Evolutionary conservation across 2,113 vertebrate species (phyloP).

Genomic region (Macrotis lagotis): DNA sequence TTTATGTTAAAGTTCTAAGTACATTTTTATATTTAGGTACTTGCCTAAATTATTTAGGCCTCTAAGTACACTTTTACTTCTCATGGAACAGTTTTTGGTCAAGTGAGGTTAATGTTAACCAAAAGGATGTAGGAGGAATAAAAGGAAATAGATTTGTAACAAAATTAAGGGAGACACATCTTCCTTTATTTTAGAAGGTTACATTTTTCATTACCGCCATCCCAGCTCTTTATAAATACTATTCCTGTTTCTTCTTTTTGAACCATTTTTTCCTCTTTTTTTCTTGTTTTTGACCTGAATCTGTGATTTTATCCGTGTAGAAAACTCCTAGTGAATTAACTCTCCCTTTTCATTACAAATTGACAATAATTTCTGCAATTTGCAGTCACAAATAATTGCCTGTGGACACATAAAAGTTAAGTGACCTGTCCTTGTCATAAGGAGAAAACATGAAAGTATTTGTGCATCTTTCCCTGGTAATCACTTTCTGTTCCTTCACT

Average conservation of each 20-base stretch:
- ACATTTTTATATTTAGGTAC: background rate
- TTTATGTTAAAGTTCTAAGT: too few species aligned
- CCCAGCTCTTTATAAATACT: background rate
- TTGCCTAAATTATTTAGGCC: background rate
- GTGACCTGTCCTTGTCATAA: background rate
- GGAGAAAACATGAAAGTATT: background rate
- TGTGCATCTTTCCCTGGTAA: background rate
- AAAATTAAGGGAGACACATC: background rate
- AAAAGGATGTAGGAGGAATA: background rate
- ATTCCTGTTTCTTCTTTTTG: background rate
- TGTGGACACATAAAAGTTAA: background rate
- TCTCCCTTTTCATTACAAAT: too few species aligned
- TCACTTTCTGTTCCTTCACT: background rate
- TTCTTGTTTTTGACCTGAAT: background rate
- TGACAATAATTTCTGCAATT: background rate
- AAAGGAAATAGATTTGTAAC: background rate
- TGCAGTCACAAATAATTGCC: background rate
- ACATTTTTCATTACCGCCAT: background rate
- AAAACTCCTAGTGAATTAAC: background rate
- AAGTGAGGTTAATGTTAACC: background rate
- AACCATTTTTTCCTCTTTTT: background rate
- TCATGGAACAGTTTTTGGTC: background rate
- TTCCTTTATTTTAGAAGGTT: background rate
- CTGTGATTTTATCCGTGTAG: background rate
- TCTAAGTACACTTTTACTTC: background rate